Base-by-base conservation (phyloP, 2,113 vertebrate species). In the Pelusios castaneus region DNA sequence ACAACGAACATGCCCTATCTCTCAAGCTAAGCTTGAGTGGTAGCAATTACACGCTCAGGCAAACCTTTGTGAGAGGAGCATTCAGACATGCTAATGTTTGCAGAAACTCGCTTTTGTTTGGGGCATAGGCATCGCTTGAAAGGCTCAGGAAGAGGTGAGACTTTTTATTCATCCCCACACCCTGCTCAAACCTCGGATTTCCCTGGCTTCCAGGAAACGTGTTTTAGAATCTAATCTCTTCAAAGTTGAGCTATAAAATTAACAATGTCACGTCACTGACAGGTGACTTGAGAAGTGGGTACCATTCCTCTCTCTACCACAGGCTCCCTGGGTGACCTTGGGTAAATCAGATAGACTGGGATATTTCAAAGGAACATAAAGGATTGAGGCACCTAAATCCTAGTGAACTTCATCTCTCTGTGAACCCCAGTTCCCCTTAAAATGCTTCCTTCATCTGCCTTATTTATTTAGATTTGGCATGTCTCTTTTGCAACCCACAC, bases 141-240 rank as follows among this genome's bases (percentile, higher is more conserved):
- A 34, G 12, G 29, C 45, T 31, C 27, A 76, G 51, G n/a, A 43
- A 76, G 11, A 76, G 41, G 7, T 5, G 73, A 73, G 38, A 2
- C 8, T 5, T 16, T 80, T 31, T n/a, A 24, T 13, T 34, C 56
- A 11, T 27, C 43, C 38, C 2, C 4, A 0, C 1, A 49, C 45
- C 10, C 13, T 76, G 13, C 27, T 47, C 29, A 27, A 3, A 55
- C n/a, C 54, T 56, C 6, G 21, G 21, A 8, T 84, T 3, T 47
- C 54, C 22, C 82, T 82, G 80, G 78, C 31, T 2, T 43, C 41
- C 22, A 17, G 38, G 54, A 81, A 29, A 43, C 17, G 55, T 4
- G 2, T 34, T 83, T 58, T 45, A 21, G 31, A 60, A 21, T 45
- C 56, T 47, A 83, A 84, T 5, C 21, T 25, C 58, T 24, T n/a